Base-by-base conservation (phyloP, 2,113 vertebrate genomes). In the Bos indicus region DNA sequence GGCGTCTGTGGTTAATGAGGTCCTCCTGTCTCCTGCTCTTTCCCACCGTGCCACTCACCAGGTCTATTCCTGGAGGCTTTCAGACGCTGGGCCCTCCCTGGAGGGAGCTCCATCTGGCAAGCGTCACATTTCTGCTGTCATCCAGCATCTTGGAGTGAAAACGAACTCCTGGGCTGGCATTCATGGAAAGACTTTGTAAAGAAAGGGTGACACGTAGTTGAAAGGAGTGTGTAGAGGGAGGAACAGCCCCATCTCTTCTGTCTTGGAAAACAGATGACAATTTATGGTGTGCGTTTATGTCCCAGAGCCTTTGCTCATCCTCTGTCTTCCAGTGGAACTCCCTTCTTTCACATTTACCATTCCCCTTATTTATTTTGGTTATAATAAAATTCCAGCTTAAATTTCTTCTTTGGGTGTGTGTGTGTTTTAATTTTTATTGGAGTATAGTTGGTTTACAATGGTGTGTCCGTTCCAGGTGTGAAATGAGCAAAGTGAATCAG, bases 51-150 rank as follows among this genome's bases (percentile, higher is more conserved):
- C 91, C 88, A 84, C 56, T 96, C 94, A 94, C 36, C 13, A 57
- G 57, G 60, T 74, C 95, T 90, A 15, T 81, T 95, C 94, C 77
- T 92, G 64, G 88, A 1, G 0, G 30, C 59, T 86, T 91, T 80
- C 56, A 95, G 86, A 87, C 30, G 46, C 16, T 3, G 10, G 60
- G 46, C 54, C 51, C 23, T 95, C 77, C 81, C 81, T 56, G 23
- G 33, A 83, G 59, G 28, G 59, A 80, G 36, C 33, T 10, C 12
- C 48, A 36, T 26, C 46, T 91, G 89, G 88, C 82, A 83, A 86
- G 40, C 30, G 74, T 94, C 67, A 87, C 88, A 93, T 95, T 95
- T 97, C 93, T 92, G 88, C 81, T 97, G 94, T 96, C 92, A 93
- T 71, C 5, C 46, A 74, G 67, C 46, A 26, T 93, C 82, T 91